These are phyloP conservation scores for Idaea aversata DNA, from an alignment of 2,888 invertebrate genomes.

Conservation along the genomic window DNA sequence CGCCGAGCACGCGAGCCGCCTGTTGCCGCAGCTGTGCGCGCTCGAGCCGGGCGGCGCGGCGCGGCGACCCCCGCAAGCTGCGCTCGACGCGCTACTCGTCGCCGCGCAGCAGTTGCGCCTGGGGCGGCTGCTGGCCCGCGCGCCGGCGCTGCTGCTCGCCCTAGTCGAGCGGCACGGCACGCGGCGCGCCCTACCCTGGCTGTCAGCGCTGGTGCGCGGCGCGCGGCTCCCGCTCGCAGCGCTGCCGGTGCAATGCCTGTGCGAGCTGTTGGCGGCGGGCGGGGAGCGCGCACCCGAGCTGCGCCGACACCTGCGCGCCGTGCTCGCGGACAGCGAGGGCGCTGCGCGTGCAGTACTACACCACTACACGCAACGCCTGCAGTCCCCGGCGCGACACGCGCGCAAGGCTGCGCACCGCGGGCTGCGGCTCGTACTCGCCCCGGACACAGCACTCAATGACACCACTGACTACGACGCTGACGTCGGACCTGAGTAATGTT, in stretches of 20 bases:
- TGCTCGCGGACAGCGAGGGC: slow-evolving; percentile 69
- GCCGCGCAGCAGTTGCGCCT: slow-evolving; percentile 89
- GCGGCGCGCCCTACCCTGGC: slow-evolving; percentile 97
- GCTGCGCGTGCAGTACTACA: slow-evolving; percentile 92
- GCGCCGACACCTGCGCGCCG: slow-evolving; percentile 78
- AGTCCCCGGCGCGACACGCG: slow-evolving; percentile 62
- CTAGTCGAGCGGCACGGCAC: slow-evolving; percentile 95
- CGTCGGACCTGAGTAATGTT: slow-evolving; percentile 69
- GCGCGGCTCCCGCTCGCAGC: slow-evolving; percentile 93
- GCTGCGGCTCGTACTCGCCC: slow-evolving; percentile 84
- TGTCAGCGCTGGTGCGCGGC: slow-evolving; percentile 95
- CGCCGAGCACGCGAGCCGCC: slow-evolving; percentile 92
- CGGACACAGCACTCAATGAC: slow-evolving; percentile 66
- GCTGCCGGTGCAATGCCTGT: slow-evolving; percentile 97
- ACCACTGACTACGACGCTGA: slow-evolving; percentile 66
- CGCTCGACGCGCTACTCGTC: slow-evolving; percentile 89
- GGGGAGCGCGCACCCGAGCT: slow-evolving; percentile 83
- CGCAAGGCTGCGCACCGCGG: slow-evolving; percentile 89
- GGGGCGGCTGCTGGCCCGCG: slow-evolving; percentile 93
- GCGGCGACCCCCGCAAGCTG: slow-evolving; percentile 87
- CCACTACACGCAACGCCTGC: slow-evolving; percentile 91
- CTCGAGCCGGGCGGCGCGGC: slow-evolving; percentile 92
- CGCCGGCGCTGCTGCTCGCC: slow-evolving; percentile 95
- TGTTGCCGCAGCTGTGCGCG: slow-evolving; percentile 85
- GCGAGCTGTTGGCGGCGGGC: slow-evolving; percentile 93